These are phyloP conservation scores for Porites cylindrica DNA, from an alignment of 92 coral and sea anemone species.

Conservation along the genomic window DNA sequence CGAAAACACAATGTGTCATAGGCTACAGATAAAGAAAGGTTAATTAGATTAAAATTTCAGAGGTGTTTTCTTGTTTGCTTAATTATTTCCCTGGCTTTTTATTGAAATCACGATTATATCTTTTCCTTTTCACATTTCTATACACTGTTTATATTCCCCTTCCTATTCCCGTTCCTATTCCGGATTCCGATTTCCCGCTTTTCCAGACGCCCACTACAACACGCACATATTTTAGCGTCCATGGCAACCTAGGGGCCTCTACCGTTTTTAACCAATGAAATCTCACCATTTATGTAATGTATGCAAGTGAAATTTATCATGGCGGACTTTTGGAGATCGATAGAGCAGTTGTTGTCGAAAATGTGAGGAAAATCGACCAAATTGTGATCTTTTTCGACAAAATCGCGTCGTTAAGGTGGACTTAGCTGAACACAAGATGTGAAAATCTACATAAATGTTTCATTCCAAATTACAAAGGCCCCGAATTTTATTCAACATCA, in stretches of 20 bases:
- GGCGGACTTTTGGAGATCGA: not conserved
- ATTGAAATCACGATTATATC: too few relatives aligned
- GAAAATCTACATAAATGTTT: not conserved
- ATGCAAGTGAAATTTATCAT: not conserved
- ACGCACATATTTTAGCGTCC: not conserved
- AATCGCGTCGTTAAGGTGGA: conserved; percentile 26
- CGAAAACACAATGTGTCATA: too few relatives aligned
- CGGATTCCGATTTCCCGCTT: too few relatives aligned
- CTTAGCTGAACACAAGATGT: not conserved
- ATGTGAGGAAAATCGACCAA: conserved; percentile 9
- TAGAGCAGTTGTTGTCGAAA: not conserved
- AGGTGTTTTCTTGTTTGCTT: too few relatives aligned
- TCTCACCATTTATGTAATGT: not conserved
- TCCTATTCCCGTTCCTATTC: too few relatives aligned
- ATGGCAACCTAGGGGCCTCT: not conserved
- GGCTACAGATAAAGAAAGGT: too few relatives aligned
- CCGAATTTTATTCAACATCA: conserved; percentile 14
- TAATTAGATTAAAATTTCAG: too few relatives aligned
- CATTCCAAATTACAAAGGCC: not conserved
- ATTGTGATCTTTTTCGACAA: not conserved
- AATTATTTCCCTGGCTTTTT: too few relatives aligned
- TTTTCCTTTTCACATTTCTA: too few relatives aligned
- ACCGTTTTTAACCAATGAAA: not conserved
- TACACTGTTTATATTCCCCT: too few relatives aligned
- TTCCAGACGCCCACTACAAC: not conserved